Base-by-base conservation (phyloP, 2,888 invertebrate genomes). In the Sylvicola cinctus region DNA sequence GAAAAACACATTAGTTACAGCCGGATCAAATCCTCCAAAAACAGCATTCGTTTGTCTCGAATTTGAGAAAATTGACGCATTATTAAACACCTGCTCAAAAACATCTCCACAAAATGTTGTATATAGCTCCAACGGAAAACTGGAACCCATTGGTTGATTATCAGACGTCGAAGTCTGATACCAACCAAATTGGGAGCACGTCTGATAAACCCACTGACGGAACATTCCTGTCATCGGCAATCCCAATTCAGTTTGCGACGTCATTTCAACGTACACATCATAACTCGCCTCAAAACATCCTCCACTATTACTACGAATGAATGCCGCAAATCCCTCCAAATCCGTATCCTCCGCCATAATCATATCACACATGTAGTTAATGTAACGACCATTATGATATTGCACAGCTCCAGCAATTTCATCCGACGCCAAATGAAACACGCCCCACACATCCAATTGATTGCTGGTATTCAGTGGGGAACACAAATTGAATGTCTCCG, bases 171-270 rank as follows among this genome's bases (percentile, higher is more conserved):
- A 73, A 3, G 76, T 72, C 59, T 83, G 83, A 55, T 69, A 84
- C 64, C 74, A 85, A 35, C 84, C 87, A 52, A 71, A 85, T 60
- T 88, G 84, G 33, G 74, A 74, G 52, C 88, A 88, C 0, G 80
- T 81, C 57, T 87, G 85, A 52, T 77, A 84, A 2, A 63, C 66
- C 84, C 85, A 85, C 31, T 73, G 67, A 14, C 16, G 12, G 5
- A 11, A 12, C 6, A 31, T 14, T 11, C 7, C n/a, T 7, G n/a
- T 28, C 20, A 20, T 20, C 20, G 20, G 20, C 8, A 20, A 20
- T 6, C 20, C 20, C 20, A 20, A 8, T 8, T 20, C 20, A 6
- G 20, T 20, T 20, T 20, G 5, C 5, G 20, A 20, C 4, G 20
- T 20, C 20, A 20, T 20, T 20, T 20, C 20, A 20, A 20, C 20